phyloP scores from a whole-genome alignment of 2,113 vertebrate species.

The Eleginops maclovinus region DNA sequence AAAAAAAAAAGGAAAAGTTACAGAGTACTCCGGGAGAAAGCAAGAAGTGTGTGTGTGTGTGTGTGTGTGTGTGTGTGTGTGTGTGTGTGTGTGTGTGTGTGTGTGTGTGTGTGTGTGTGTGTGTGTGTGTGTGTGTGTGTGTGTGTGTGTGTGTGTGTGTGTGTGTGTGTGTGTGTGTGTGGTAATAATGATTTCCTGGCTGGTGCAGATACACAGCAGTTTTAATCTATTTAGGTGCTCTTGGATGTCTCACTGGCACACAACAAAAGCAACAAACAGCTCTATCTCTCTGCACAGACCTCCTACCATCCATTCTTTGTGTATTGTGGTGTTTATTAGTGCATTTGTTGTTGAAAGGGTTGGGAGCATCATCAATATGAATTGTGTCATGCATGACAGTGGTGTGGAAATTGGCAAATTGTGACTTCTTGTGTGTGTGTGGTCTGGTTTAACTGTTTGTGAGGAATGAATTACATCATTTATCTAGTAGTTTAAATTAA shows the following conservation, averaged over 20 bases:
- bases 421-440: slow-evolving; percentile 41
- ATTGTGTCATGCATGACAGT: slow-evolving; percentile 59
- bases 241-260: slow-evolving; percentile 66
- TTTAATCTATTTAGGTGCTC: slow-evolving; percentile 69
- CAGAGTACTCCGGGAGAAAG: slow-evolving; percentile 38
- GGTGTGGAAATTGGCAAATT: slow-evolving; percentile 70
- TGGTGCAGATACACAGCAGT: slow-evolving; percentile 65
- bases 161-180: slow-evolving; percentile 43
- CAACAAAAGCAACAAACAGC: slow-evolving; percentile 69
- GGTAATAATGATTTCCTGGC: slow-evolving; percentile 62
- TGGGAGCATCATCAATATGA: slow-evolving; percentile 42
- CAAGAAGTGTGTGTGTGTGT: slow-evolving; percentile 25
- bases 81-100: no score
- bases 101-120: no score
- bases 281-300: slow-evolving; percentile 66
- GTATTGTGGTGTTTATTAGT: slow-evolving; percentile 39
- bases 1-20: slow-evolving; percentile 56
- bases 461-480: slow-evolving; percentile 24
- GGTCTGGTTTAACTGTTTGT: slow-evolving; percentile 49
- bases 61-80: no score
- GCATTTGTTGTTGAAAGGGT: slow-evolving; percentile 56
- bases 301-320: slow-evolving; percentile 33
- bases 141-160: no score
- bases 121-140: no score
- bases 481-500: slow-evolving; percentile 15